Evolutionary conservation across 1,140 invertebrate species (phyloP).

Genomic region (Anthonomus grandis): DNA sequence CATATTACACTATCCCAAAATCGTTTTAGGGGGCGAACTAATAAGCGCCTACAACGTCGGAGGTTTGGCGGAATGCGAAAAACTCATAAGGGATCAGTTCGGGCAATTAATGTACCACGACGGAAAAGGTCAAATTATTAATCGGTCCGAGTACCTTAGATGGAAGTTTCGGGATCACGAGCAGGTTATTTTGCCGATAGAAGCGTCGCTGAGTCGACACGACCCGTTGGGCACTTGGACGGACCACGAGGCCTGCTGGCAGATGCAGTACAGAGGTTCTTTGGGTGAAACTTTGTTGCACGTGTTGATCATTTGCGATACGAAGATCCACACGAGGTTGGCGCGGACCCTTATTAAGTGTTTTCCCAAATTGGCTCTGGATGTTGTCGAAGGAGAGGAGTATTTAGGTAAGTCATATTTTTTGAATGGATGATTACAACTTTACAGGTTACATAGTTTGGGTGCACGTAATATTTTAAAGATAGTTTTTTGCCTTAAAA

Average conservation of each 20-base stretch:
- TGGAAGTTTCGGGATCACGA: slow-evolving; percentile 91
- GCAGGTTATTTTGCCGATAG: slow-evolving; percentile 77
- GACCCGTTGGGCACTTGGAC: slow-evolving; percentile 82
- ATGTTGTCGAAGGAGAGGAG: slow-evolving; percentile 96
- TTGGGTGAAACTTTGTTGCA: slow-evolving; percentile 93
- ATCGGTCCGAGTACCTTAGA: slow-evolving; percentile 83
- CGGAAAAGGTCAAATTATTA: slow-evolving; percentile 83
- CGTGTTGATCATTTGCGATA: slow-evolving; percentile 92
- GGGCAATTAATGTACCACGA: slow-evolving; percentile 85
- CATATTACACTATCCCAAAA: slow-evolving; percentile 4
- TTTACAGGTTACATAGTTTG: too few relatives aligned
- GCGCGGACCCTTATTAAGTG: slow-evolving; percentile 86
- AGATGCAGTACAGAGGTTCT: slow-evolving; percentile 92
- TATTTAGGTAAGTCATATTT: slow-evolving; percentile 87
- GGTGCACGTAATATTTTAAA: too few relatives aligned
- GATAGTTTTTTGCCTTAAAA: too few relatives aligned
- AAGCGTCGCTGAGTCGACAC: slow-evolving; percentile 72
- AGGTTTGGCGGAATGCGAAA: slow-evolving; percentile 77
- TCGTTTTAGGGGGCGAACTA: slow-evolving; percentile 69
- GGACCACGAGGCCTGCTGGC: slow-evolving; percentile 94
- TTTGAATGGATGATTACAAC: too few relatives aligned
- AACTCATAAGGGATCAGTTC: slow-evolving; percentile 84
- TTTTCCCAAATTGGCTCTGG: slow-evolving; percentile 87
- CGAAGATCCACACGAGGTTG: slow-evolving; percentile 77
- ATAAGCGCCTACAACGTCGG: slow-evolving; percentile 81